A percentile compares a stretch with the other conserved stretches of the same genome.
These are phyloP conservation scores for Thymallus thymallus DNA, from an alignment of 2,113 vertebrate genomes.

Conservation along the genomic window DNA sequence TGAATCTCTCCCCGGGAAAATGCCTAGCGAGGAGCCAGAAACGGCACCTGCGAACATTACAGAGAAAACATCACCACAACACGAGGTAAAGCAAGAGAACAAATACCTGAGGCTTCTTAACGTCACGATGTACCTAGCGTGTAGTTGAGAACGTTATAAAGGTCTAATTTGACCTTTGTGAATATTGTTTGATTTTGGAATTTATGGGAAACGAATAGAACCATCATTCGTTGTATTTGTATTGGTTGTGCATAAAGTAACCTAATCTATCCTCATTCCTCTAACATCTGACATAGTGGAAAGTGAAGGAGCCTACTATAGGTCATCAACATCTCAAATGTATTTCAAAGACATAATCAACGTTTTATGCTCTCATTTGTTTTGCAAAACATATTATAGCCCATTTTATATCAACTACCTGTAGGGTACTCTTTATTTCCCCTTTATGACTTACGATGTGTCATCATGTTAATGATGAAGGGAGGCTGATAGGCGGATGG, in stretches of 20 bases:
- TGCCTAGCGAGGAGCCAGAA: slow-evolving; percentile 61
- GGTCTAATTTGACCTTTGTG: too few species aligned
- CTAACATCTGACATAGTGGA: too few species aligned
- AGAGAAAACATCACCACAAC: slow-evolving; percentile 14
- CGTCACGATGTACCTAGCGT: too few species aligned
- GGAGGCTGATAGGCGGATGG: too few species aligned
- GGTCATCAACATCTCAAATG: too few species aligned
- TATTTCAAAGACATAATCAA: too few species aligned
- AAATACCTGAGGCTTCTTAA: neutral
- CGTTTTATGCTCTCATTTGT: too few species aligned
- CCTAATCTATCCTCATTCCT: slow-evolving; percentile 51
- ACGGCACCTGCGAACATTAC: slow-evolving; percentile 37
- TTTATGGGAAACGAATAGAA: neutral
- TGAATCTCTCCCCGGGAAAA: slow-evolving; percentile 49
- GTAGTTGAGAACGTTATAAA: too few species aligned
- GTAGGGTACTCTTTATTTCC: neutral
- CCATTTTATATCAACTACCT: neutral
- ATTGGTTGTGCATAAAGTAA: slow-evolving; percentile 16
- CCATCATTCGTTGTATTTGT: neutral
- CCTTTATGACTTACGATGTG: neutral
- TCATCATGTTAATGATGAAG: too few species aligned
- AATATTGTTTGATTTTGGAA: too few species aligned
- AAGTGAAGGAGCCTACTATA: too few species aligned
- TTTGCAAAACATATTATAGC: too few species aligned
- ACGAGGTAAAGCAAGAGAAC: slow-evolving; percentile 37